A percentile compares a stretch with the other conserved stretches of the same genome.
These are phyloP conservation scores for Listronotus bonariensis DNA, from an alignment of 1,140 invertebrate genomes.

Conservation along the genomic window DNA sequence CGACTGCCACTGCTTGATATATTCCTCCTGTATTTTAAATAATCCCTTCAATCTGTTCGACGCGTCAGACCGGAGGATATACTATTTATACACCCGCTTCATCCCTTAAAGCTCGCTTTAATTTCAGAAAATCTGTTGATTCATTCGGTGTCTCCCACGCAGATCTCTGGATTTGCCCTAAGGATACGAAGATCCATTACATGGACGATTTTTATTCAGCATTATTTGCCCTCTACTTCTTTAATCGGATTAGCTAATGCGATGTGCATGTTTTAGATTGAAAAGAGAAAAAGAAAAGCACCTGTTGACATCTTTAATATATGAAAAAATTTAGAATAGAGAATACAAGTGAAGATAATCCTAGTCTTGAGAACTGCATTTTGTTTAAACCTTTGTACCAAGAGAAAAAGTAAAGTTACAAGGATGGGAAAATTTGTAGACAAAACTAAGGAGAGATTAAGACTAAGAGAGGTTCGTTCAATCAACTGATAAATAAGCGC, in stretches of 20 bases:
- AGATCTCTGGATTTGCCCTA: neutral
- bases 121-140: constrained; percentile 13
- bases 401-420: no score
- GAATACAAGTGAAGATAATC: no score
- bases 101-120: neutral
- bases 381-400: no score
- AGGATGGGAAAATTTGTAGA: no score
- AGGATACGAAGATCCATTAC: neutral
- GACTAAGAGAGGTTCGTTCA: no score
- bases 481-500: no score
- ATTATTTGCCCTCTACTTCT: neutral
- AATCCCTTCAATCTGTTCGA: neutral
- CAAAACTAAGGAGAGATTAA: no score
- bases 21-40: no score
- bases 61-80: neutral
- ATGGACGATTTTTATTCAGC: neutral
- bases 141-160: constrained; percentile 8
- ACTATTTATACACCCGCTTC: constrained; percentile 2
- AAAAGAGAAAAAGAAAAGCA: neutral
- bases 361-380: no score
- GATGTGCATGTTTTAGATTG: neutral
- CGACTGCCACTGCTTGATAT: no score
- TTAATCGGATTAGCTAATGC: constrained; percentile 8
- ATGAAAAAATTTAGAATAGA: no score
- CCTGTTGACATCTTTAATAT: neutral